Evolutionary conservation across 2,888 invertebrate species (phyloP), one percentile per base, ranked within the genome.

Genomic region (Pycnomerus fuliginosus): DNA sequence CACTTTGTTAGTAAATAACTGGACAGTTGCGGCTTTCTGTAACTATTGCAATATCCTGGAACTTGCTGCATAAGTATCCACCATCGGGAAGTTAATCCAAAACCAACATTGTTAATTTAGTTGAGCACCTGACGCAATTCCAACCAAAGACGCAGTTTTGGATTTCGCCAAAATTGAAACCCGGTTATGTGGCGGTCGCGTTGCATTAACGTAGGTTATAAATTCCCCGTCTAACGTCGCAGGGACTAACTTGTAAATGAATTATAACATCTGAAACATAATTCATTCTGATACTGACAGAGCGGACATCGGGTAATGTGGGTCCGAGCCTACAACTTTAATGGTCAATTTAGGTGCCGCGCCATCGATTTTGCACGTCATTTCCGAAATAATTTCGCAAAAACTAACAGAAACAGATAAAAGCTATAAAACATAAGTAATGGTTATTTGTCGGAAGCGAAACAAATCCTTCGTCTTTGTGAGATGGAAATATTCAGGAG

Each of bases 221-320:
- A 51, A 56, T 55, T 52, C 52, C 44, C 37, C 34, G 38, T 46
- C 34, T 41, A 41, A 33, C 29, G 45, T 42, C 43, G 38, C 36
- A 28, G 48, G 53, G 53, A 52, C 53, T 36, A 50, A 52, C 51
- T 58, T 53, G 53, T 58, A 55, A 58, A 58, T 58, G 55, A 58
- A 58, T 58, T 58, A 57, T 54, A 55, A 55, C 56, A 47, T 55
- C 52, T 48, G 51, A 55, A 52, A 46, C 50, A 51, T 56, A 53
- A 58, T 56, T 55, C 55, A 50, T 55, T 55, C 55, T 53, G 56
- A 53, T 50, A 53, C 53, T 58, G 56, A 52, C 56, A 55, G 53
- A 44, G 48, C 47, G 52, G 54, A 48, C 44, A 48, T 31, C 39
- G 39, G 44, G 54, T 56, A 58, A 55, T 56, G 54, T 41, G 55